Percentiles rank a stretch among this genome's conserved stretches.
Conservation (phyloP, 1,140 invertebrate species). For the Panagrolaimus sp. region DNA sequence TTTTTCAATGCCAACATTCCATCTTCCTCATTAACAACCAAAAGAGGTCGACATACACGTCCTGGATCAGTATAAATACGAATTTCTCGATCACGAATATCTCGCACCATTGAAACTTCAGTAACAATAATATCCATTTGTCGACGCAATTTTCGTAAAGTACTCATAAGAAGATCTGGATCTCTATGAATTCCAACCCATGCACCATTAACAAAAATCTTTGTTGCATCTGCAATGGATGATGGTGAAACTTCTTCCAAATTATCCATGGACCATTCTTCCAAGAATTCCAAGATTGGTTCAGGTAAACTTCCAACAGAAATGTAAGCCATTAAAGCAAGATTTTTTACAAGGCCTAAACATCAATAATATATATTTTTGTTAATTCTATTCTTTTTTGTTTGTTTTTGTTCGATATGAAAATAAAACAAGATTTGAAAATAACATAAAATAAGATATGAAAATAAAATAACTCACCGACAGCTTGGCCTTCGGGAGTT, state of each 20-base stretch:
- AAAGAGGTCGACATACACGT: conserved; percentile 85
- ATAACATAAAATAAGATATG: too few species aligned
- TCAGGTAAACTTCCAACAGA: conserved; percentile 96
- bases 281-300: conserved; percentile 97
- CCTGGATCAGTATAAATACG: conserved; percentile 97
- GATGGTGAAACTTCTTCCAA: conserved; percentile 68
- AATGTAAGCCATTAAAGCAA: conserved; percentile 97
- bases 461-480: too few species aligned
- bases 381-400: too few species aligned
- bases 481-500: conserved; percentile 79
- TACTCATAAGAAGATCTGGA: conserved; percentile 94
- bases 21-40: conserved; percentile 88
- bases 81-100: conserved; percentile 94
- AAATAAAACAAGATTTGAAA: too few species aligned
- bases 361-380: too few species aligned
- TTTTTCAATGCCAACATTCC: conserved; percentile 78
- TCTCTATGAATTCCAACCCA: conserved; percentile 98
- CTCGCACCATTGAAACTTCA: conserved; percentile 92
- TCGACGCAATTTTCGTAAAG: conserved; percentile 83
- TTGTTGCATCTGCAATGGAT: conserved; percentile 70
- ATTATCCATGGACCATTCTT: conserved; percentile 99
- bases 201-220: conserved; percentile 96
- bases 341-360: conserved; percentile 95
- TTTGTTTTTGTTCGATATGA: too few species aligned
- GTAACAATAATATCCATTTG: conserved; percentile 99